Conservation (phyloP, 1,140 invertebrate species). For the Caenorhabditis latens region DNA sequence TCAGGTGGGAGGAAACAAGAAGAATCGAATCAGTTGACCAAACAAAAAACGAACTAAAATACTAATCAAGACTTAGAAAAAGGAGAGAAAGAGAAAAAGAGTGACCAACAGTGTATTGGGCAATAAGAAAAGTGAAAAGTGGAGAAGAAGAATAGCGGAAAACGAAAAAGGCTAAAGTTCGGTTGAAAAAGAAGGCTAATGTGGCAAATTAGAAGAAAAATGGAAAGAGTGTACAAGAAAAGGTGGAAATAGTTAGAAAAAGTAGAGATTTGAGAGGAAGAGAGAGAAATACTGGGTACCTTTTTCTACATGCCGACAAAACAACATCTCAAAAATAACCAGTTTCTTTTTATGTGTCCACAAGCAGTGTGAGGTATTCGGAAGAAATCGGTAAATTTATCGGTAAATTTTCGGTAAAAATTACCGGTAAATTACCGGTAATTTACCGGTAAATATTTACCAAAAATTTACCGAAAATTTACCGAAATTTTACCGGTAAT, state of each 20-base stretch:
- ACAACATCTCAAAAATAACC: constrained; percentile 12
- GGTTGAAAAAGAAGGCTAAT: neutral
- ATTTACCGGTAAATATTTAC: too few species aligned
- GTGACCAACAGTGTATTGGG: neutral
- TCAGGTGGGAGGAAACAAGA: neutral
- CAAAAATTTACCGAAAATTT: too few species aligned
- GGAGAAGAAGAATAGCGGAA: neutral
- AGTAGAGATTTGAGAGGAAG: neutral
- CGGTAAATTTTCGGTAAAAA: too few species aligned
- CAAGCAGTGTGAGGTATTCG: too few species aligned
- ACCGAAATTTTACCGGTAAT: too few species aligned
- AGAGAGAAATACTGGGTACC: neutral
- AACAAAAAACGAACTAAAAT: neutral
- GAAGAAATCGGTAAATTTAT: too few species aligned
- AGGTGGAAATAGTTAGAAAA: neutral
- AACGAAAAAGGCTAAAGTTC: constrained; percentile 1
- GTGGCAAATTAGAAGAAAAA: constrained; percentile 21
- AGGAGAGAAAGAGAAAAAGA: neutral
- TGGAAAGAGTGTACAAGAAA: neutral
- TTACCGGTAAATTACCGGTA: too few species aligned
- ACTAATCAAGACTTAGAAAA: neutral
- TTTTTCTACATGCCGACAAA: neutral
- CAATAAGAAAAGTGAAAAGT: neutral
- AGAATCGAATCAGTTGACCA: neutral
- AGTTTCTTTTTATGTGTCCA: neutral